Conservation (phyloP, 2,797 vertebrate genomes). For the Sparidentex hasta region DNA sequence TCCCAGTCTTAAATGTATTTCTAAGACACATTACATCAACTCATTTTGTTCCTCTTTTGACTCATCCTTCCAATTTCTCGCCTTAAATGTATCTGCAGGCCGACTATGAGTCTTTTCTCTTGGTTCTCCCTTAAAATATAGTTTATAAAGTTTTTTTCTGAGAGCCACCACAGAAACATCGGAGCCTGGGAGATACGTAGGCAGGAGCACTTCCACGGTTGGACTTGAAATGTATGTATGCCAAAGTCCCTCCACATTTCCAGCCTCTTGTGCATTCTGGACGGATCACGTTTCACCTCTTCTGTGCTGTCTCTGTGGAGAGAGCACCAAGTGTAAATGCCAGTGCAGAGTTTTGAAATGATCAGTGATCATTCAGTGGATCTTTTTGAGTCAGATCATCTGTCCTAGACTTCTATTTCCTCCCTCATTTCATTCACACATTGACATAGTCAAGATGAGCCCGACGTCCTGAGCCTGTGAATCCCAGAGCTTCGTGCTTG, state of each 20-base stretch:
- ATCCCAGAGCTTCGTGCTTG: conserved; percentile 61
- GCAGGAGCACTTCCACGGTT: background rate
- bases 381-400: background rate
- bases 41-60: background rate
- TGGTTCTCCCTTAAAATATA: too few species aligned
- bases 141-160: too few species aligned
- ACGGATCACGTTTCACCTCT: conserved; percentile 51
- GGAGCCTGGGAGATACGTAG: background rate
- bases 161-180: background rate
- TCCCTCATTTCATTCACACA: conserved; percentile 37
- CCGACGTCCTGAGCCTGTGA: conserved; percentile 13
- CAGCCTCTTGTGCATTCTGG: conserved; percentile 31
- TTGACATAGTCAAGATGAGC: conserved; percentile 54
- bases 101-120: background rate
- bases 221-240: conserved; percentile 23
- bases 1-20: background rate
- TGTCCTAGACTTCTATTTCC: background rate
- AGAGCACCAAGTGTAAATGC: conserved; percentile 19
- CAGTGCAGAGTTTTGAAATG: conserved; percentile 38
- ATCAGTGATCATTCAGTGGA: conserved; percentile 11
- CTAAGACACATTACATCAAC: background rate
- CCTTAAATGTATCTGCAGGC: background rate
- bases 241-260: conserved; percentile 29
- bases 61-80: background rate
- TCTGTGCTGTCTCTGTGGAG: conserved; percentile 25